Evolutionary conservation across 37 sponge, comb jelly and placozoan species (phyloP).

Genomic region (Halichondria panicea): DNA sequence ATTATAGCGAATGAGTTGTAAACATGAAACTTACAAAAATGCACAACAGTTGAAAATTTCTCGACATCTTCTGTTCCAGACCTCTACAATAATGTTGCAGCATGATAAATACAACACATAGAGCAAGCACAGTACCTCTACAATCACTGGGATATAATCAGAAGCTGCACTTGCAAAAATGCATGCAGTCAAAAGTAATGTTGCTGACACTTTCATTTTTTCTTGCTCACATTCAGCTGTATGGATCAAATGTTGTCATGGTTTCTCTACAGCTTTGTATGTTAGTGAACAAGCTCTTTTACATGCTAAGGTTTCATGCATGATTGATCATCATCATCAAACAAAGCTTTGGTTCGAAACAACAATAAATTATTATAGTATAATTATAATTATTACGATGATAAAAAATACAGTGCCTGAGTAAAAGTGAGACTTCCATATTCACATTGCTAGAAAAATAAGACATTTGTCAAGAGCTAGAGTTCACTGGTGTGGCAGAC

Average conservation of each 20-base stretch:
- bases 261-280: too few species aligned
- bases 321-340: neutral
- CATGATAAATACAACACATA: neutral
- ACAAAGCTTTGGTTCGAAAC: neutral
- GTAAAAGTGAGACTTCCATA: neutral
- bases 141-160: neutral
- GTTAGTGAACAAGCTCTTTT: too few species aligned
- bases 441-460: neutral
- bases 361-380: too few species aligned
- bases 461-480: neutral
- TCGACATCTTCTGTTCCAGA: constrained; percentile 17
- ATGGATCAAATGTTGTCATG: too few species aligned
- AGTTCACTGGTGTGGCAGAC: constrained; percentile 3
- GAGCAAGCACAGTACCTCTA: neutral
- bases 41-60: constrained; percentile 20
- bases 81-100: neutral
- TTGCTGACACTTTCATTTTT: too few species aligned
- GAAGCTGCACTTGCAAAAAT: neutral
- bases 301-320: neutral
- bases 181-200: too few species aligned
- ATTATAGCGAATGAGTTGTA: neutral
- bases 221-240: too few species aligned
- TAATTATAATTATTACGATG: too few species aligned
- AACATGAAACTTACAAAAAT: constrained; percentile 17
- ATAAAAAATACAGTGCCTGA: too few species aligned